Evolutionary conservation across 2,797 vertebrate species (phyloP).

Genomic region (Buceros bicornis): DNA sequence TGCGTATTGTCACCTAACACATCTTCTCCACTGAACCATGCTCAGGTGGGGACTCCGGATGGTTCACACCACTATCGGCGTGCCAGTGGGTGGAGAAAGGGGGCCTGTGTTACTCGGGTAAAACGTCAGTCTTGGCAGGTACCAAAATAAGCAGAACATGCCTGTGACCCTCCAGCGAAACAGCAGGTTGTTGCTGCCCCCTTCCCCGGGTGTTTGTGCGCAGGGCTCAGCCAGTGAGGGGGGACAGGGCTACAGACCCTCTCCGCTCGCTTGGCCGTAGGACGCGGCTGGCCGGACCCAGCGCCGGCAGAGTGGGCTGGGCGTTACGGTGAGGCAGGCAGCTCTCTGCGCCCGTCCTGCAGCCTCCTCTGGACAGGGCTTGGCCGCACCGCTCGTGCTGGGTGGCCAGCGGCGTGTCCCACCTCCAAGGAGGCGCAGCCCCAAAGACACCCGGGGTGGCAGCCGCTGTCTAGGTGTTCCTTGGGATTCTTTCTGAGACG

Average conservation of each 20-base stretch:
- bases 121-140: neutral
- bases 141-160: neutral
- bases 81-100: neutral
- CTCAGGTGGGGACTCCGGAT: neutral
- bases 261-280: neutral
- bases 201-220: neutral
- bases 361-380: neutral
- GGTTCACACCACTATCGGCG: neutral
- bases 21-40: neutral
- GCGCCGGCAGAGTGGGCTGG: neutral
- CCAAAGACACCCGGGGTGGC: neutral
- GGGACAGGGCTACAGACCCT: neutral
- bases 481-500: neutral
- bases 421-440: fast-evolving
- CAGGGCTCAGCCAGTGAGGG: neutral
- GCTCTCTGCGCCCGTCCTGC: neutral
- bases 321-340: neutral
- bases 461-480: neutral
- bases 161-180: neutral
- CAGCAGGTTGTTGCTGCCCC: neutral
- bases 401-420: neutral
- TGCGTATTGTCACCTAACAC: neutral
- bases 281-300: neutral
- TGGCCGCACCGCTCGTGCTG: neutral
- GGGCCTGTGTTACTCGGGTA: neutral